A percentile compares a stretch with the other conserved stretches of the same genome.
Evolutionary conservation across 2,888 invertebrate species (phyloP).

Genomic region (Pocota personata): DNA sequence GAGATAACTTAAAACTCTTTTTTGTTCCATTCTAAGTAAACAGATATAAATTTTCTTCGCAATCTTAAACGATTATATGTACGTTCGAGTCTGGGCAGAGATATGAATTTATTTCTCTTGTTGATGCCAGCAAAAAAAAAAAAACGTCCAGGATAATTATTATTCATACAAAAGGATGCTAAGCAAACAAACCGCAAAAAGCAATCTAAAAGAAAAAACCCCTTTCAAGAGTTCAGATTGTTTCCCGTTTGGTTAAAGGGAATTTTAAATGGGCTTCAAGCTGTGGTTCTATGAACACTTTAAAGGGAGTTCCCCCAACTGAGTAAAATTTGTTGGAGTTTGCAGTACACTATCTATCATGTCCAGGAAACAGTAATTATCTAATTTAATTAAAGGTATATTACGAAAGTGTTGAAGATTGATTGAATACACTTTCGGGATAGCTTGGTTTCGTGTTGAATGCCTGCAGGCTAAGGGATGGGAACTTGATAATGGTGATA

Average conservation of each 20-base stretch:
- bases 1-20: slow-evolving; percentile 18
- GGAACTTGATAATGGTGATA: not conserved
- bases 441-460: slow-evolving; percentile 5
- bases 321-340: not conserved
- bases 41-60: slow-evolving; percentile 4
- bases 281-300: not conserved
- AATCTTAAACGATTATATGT: not conserved
- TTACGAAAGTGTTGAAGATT: slow-evolving; percentile 19
- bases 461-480: not conserved
- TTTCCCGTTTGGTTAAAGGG: not conserved
- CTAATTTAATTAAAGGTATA: slow-evolving; percentile 35
- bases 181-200: slow-evolving; percentile 7
- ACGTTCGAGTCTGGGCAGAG: not conserved
- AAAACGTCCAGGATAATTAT: not conserved
- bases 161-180: slow-evolving; percentile 10
- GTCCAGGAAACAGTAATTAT: not conserved
- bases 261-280: not conserved
- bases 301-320: not conserved
- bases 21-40: slow-evolving; percentile 28
- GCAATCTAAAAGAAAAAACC: not conserved
- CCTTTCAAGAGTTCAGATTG: not conserved
- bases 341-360: slow-evolving; percentile 6
- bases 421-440: slow-evolving; percentile 17
- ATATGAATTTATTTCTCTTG: not conserved
- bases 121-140: not conserved